A percentile compares a stretch with the other conserved stretches of the same genome.
Conservation (phyloP, 2,888 invertebrate genomes). For the Pheosia gnoma region DNA sequence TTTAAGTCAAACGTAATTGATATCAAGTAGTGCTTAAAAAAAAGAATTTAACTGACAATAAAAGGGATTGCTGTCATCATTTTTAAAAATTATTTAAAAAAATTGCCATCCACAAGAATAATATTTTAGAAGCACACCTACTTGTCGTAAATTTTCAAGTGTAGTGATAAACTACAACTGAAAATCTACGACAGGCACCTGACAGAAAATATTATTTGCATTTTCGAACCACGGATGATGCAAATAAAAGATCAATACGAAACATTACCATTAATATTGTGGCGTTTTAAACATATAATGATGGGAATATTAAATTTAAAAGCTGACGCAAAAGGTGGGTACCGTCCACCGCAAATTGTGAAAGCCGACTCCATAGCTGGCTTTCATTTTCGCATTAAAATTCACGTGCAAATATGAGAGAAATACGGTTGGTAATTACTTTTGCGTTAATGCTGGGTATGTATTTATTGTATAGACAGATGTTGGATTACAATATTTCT, state of each 20-base stretch:
- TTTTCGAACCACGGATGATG: too few species aligned
- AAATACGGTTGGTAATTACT: constrained; percentile 18
- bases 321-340: constrained; percentile 13
- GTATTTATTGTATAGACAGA: background rate
- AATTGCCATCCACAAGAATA: too few species aligned
- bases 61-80: too few species aligned
- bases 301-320: constrained; percentile 35
- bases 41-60: too few species aligned
- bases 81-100: too few species aligned
- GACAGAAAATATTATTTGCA: too few species aligned
- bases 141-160: too few species aligned
- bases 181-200: too few species aligned
- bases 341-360: constrained; percentile 41
- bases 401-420: constrained; percentile 44
- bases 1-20: background rate
- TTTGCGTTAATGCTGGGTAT: background rate
- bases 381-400: constrained; percentile 51
- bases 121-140: too few species aligned
- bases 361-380: constrained; percentile 50
- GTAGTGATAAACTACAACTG: too few species aligned
- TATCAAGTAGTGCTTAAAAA: background rate
- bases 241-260: background rate
- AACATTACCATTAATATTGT: background rate
- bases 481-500: background rate
- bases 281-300: constrained; percentile 27